Base-by-base conservation (phyloP, 1,140 invertebrate genomes). In the Metopolophium dirhodum region DNA sequence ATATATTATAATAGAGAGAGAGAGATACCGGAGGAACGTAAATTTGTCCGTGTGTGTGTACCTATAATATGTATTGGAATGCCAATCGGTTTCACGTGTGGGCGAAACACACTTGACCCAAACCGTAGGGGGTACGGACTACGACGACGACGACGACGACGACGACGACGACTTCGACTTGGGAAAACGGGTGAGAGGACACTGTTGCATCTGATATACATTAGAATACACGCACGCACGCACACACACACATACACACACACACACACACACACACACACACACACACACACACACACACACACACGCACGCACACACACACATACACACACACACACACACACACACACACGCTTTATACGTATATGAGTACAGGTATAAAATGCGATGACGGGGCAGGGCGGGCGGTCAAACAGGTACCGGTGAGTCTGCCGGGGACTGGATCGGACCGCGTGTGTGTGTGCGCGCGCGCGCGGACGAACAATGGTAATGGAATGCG, bases 401-500 rank as follows among this genome's bases (percentile, higher is more conserved):
- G 54, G 89, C 54, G 54, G 89, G 89, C 49, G 49, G 91, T 93
- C 91, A 93, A 93, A 93, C 91, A 93, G 91, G 91, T 93, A 85
- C 91, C 91, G 91, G 91, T 41, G 91, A 93, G 91, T 93, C 91
- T 93, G 91, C 91, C 91, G 91, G 68, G n/a, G 68, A 92, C 91
- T 92, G 77, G 68, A 91, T 91, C 90, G 90, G 68, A 82, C n/a
- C 30, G 41, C 47, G 91, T 77, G 61, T 23, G 91, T 77, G 61
- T 23, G 86, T 14, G 85, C 22, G 85, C 30, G 45, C 37, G 85
- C 41, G 35, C 57, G 82, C 30, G n/a, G 45, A 37, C 68, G 82
- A 93, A 93, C 91, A 93, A 93, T 93, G 91, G 91, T 93, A 86
- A 93, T 86, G 91, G 91, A 93, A 93, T 93, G 91, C 91, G 49